Conservation (phyloP, 1,140 invertebrate species). For the Agrypnia vestita region DNA sequence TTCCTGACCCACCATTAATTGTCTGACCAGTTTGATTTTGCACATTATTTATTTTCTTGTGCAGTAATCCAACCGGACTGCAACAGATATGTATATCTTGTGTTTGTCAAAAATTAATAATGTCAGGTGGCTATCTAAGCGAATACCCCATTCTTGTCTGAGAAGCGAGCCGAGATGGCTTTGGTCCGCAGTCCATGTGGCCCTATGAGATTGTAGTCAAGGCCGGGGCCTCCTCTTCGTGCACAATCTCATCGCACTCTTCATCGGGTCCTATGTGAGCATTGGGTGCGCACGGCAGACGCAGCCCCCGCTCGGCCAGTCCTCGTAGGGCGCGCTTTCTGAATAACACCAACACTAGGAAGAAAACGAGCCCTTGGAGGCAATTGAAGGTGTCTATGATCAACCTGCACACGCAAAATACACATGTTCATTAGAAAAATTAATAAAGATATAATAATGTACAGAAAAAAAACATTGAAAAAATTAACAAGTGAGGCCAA, state of each 20-base stretch:
- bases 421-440: background rate
- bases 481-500: too few relatives aligned
- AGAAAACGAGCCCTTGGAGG: constrained; percentile 80
- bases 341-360: constrained; percentile 76
- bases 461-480: too few relatives aligned
- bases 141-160: background rate
- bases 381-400: constrained; percentile 77
- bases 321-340: constrained; percentile 76
- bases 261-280: constrained; percentile 74
- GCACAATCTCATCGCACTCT: constrained; percentile 69
- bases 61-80: too few relatives aligned
- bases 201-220: constrained; percentile 38
- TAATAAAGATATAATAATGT: too few relatives aligned
- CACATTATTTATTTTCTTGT: too few relatives aligned
- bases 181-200: constrained; percentile 27
- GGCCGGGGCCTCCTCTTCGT: constrained; percentile 51
- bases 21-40: too few relatives aligned
- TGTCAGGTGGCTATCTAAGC: background rate
- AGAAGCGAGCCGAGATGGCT: background rate
- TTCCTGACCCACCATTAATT: too few relatives aligned
- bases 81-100: too few relatives aligned
- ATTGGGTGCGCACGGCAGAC: constrained; percentile 65
- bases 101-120: too few relatives aligned
- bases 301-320: constrained; percentile 67
- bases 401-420: constrained; percentile 71